Percentiles rank a stretch among this genome's conserved stretches.
These are phyloP conservation scores for Spodoptera picta DNA, from an alignment of 2,888 invertebrate genomes.

Conservation along the genomic window DNA sequence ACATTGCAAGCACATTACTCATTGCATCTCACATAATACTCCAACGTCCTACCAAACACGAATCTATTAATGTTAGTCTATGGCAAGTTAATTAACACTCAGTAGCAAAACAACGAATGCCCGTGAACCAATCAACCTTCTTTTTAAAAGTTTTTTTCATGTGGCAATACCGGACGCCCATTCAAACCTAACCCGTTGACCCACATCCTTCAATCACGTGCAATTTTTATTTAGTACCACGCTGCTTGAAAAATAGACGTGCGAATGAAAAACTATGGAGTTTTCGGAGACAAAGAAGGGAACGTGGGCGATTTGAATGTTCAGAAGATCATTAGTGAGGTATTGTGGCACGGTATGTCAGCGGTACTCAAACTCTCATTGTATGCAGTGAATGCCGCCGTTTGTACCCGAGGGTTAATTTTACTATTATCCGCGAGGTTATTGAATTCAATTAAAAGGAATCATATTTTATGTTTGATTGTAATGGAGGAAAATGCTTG, in stretches of 20 bases:
- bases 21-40: conserved; percentile 16
- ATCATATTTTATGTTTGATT: conserved; percentile 46
- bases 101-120: conserved; percentile 71
- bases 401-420: conserved; percentile 52
- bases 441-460: conserved; percentile 56
- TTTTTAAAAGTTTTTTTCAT: conserved; percentile 64
- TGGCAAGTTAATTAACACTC: conserved; percentile 68
- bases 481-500: conserved; percentile 36
- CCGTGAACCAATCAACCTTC: conserved; percentile 73
- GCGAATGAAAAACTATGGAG: conserved; percentile 78
- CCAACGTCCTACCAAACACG: conserved; percentile 23
- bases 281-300: conserved; percentile 84
- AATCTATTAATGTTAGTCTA: conserved; percentile 47
- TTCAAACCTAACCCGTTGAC: conserved; percentile 78
- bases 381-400: conserved; percentile 40
- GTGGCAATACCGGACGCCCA: conserved; percentile 67
- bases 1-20: conserved; percentile 15
- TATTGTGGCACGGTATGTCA: conserved; percentile 72
- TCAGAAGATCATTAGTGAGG: conserved; percentile 85
- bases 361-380: conserved; percentile 73
- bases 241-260: conserved; percentile 83
- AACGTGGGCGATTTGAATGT: conserved; percentile 86
- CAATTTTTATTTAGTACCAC: conserved; percentile 72
- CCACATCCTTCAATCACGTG: conserved; percentile 81
- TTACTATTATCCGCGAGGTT: conserved; percentile 55